Evolutionary conservation across 2,888 invertebrate species (phyloP).

Genomic region (Ommatoiulus sabulosus): DNA sequence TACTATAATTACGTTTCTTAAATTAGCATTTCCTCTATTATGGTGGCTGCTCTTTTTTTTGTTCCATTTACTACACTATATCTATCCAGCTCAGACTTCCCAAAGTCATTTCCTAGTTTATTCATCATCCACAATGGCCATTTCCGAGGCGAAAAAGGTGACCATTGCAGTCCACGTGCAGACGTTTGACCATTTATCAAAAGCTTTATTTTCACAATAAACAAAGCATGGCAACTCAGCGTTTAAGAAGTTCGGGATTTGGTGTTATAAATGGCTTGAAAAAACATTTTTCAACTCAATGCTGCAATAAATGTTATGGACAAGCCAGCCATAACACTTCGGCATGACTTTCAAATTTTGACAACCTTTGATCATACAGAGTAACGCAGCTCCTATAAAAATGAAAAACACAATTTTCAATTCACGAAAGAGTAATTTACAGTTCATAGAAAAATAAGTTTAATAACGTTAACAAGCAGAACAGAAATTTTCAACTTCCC

Average conservation of each 20-base stretch:
- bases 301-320: background rate
- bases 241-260: background rate
- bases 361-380: too few species aligned
- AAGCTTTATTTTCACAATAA: conserved; percentile 13
- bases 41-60: background rate
- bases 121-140: background rate
- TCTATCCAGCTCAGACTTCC: background rate
- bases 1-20: conserved; percentile 8
- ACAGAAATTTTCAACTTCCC: too few species aligned
- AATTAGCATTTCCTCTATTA: conserved; percentile 20
- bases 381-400: too few species aligned
- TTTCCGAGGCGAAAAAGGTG: background rate
- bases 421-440: too few species aligned
- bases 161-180: background rate
- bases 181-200: conserved; percentile 23
- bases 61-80: background rate
- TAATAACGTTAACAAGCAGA: too few species aligned
- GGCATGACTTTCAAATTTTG: background rate
- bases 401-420: too few species aligned
- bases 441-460: too few species aligned
- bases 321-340: background rate
- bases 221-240: background rate
- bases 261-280: background rate
- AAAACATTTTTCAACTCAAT: background rate
- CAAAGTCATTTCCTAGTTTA: conserved; percentile 43